Evolutionary conservation across 2,888 invertebrate species (phyloP).

Genomic region (Acheta domesticus): DNA sequence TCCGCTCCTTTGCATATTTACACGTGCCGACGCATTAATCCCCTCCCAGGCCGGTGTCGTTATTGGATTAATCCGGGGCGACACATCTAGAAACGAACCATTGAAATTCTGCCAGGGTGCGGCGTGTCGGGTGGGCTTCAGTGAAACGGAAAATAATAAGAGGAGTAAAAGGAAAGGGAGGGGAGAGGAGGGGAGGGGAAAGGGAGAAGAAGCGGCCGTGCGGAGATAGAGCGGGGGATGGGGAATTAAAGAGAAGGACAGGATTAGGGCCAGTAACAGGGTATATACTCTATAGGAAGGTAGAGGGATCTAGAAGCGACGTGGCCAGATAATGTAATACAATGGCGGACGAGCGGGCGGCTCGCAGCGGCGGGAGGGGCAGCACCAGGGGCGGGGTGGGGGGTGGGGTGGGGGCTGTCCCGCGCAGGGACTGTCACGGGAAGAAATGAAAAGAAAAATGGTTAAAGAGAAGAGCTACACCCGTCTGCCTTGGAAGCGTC

Average conservation of each 20-base stretch:
- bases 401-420: not conserved
- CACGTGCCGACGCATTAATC: no score
- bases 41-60: no score
- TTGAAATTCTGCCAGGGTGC: no score
- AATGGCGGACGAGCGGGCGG: not conserved
- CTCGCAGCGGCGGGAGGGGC: not conserved
- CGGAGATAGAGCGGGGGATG: constrained; percentile 3
- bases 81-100: no score
- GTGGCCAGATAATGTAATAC: constrained; percentile 18
- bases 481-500: no score
- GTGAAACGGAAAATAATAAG: constrained; percentile 18
- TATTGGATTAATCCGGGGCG: no score
- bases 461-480: not conserved
- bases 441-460: constrained; percentile 9
- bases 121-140: not conserved
- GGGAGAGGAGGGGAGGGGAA: not conserved
- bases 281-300: constrained; percentile 6
- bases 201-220: not conserved
- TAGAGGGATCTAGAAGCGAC: not conserved
- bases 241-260: not conserved
- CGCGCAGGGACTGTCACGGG: not conserved
- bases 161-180: not conserved
- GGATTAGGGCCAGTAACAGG: not conserved
- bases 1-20: no score
- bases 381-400: not conserved